phyloP scores from a whole-genome alignment of 2,888 invertebrate genomes.

The Balanococcus diminutus region DNA sequence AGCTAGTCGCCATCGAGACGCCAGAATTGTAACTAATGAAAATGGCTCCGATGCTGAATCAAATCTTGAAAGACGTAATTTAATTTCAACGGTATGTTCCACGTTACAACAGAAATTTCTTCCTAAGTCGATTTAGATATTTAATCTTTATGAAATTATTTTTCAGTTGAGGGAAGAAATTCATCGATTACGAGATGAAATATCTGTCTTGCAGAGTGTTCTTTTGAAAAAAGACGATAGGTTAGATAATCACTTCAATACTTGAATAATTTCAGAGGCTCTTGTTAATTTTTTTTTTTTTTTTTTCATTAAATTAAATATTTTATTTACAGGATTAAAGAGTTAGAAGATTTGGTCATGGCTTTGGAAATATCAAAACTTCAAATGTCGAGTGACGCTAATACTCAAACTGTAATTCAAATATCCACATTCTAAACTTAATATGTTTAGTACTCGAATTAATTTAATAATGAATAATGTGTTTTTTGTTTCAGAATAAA shows the following conservation, averaged over 20 bases:
- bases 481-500: neutral
- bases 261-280: neutral
- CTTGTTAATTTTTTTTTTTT: no score
- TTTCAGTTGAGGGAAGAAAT: constrained; percentile 46
- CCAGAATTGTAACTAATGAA: constrained; percentile 18
- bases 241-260: neutral
- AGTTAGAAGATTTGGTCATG: constrained; percentile 47
- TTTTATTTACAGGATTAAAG: constrained; percentile 40
- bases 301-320: neutral
- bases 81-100: constrained; percentile 12
- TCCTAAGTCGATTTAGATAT: neutral
- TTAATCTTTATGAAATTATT: neutral
- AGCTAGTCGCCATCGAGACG: constrained; percentile 33
- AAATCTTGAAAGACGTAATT: constrained; percentile 36
- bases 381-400: constrained; percentile 47
- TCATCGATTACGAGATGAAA: constrained; percentile 42
- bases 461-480: neutral
- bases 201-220: constrained; percentile 37
- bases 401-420: constrained; percentile 42
- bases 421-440: neutral
- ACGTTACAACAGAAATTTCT: neutral
- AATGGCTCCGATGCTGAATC: neutral
- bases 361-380: constrained; percentile 51
- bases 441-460: neutral
- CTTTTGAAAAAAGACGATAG: constrained; percentile 49